A percentile compares a stretch with the other conserved stretches of the same genome.
Conservation (phyloP, 2,113 vertebrate species). For the Aldabrachelys gigantea region DNA sequence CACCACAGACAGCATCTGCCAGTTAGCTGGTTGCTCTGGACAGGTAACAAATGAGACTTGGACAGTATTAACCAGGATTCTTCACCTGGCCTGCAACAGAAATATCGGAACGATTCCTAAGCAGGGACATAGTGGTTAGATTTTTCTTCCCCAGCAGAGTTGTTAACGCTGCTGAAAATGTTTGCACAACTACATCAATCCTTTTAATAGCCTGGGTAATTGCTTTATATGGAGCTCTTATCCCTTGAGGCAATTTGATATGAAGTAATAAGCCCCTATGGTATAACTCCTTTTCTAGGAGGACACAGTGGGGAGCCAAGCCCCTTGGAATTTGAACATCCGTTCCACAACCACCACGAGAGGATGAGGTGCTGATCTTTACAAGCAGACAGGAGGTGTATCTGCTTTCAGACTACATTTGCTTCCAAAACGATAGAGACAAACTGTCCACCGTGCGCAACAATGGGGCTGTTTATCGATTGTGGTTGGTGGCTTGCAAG, state of each 20-base stretch:
- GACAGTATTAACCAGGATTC: neutral
- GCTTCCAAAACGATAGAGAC: neutral
- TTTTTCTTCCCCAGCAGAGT: neutral
- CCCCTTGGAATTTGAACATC: neutral
- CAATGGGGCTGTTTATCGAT: neutral
- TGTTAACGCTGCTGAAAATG: constrained; percentile 34
- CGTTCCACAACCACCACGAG: neutral
- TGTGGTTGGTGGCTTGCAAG: neutral
- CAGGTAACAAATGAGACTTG: neutral
- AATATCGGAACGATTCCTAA: neutral
- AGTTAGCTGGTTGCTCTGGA: neutral
- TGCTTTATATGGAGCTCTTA: neutral
- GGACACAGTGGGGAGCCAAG: neutral
- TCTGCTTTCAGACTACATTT: neutral
- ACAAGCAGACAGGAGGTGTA: neutral
- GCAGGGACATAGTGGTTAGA: neutral
- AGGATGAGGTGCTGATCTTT: neutral
- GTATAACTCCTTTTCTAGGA: constrained; percentile 12
- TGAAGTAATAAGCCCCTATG: constrained; percentile 10
- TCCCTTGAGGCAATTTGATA: constrained; percentile 16
- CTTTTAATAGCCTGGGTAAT: constrained; percentile 5
- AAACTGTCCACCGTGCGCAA: neutral
- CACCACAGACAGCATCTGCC: neutral
- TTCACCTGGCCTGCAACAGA: neutral
- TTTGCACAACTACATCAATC: constrained; percentile 26